Evolutionary conservation across 2,797 vertebrate genomes (phyloP).

Genomic region (Perodicticus potto): DNA sequence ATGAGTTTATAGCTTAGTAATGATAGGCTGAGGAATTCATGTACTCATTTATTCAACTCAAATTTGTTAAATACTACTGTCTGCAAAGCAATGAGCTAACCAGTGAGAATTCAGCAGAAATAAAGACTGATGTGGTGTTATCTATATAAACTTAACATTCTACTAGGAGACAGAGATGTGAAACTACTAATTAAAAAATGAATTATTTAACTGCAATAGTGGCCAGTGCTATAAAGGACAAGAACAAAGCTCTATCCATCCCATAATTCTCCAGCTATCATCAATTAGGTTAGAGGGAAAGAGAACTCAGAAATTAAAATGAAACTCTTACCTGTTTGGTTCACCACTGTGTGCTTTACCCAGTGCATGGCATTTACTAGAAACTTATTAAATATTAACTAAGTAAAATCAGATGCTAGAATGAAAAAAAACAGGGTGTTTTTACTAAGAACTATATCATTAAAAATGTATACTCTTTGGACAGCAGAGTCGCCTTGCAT

Average conservation of each 20-base stretch:
- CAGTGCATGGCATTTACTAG: constrained; percentile 39
- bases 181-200: constrained; percentile 44
- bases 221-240: not conserved
- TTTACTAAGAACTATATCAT: constrained; percentile 66
- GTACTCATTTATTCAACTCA: not conserved
- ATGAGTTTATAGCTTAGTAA: not conserved
- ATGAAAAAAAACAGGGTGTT: constrained; percentile 17
- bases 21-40: not conserved
- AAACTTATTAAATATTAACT: constrained; percentile 73
- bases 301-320: not conserved
- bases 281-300: not conserved
- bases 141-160: constrained; percentile 34
- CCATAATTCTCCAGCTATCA: constrained; percentile 5
- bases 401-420: constrained; percentile 59
- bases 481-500: constrained; percentile 2
- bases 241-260: not conserved
- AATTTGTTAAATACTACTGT: not conserved
- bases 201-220: constrained; percentile 48
- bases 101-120: not conserved
- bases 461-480: constrained; percentile 69
- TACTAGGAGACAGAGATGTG: not conserved
- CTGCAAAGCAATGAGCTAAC: not conserved
- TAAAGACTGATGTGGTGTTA: constrained; percentile 25
- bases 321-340: not conserved
- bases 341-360: constrained; percentile 48